Conservation (phyloP, 1,140 invertebrate species). For the Ostrea denselamellosa region DNA sequence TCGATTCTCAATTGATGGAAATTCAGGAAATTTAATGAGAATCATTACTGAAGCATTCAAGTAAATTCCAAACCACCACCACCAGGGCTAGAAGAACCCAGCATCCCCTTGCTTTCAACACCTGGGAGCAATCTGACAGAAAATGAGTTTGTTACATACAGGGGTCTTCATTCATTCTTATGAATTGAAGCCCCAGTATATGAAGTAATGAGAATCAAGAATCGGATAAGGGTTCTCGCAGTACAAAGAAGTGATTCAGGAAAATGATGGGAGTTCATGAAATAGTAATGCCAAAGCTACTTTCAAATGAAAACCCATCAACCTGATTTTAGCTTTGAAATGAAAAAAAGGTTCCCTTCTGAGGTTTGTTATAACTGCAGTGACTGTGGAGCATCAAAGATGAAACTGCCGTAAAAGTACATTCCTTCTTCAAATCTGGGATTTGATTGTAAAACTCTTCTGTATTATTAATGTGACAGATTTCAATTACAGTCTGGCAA, state of each 20-base stretch:
- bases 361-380: not conserved
- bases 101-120: not conserved
- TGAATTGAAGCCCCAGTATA: not conserved
- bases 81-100: not conserved
- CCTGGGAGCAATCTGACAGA: not conserved
- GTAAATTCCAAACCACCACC: slow-evolving; percentile 3
- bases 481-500: not conserved
- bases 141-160: not conserved
- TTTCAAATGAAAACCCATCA: not conserved
- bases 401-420: not conserved
- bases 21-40: not conserved
- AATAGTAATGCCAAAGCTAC: slow-evolving; percentile 3
- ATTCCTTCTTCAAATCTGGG: not conserved
- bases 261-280: slow-evolving; percentile 13
- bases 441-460: not conserved
- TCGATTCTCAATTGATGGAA: not conserved
- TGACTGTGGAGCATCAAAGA: not conserved
- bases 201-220: not conserved
- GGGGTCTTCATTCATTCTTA: not conserved
- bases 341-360: not conserved
- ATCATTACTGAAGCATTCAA: not conserved
- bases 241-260: slow-evolving; percentile 5
- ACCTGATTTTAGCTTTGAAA: not conserved
- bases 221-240: not conserved
- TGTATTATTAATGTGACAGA: not conserved